These are phyloP conservation scores for Notamacropus eugenii DNA, from an alignment of 2,797 vertebrate species.

Conservation along the genomic window DNA sequence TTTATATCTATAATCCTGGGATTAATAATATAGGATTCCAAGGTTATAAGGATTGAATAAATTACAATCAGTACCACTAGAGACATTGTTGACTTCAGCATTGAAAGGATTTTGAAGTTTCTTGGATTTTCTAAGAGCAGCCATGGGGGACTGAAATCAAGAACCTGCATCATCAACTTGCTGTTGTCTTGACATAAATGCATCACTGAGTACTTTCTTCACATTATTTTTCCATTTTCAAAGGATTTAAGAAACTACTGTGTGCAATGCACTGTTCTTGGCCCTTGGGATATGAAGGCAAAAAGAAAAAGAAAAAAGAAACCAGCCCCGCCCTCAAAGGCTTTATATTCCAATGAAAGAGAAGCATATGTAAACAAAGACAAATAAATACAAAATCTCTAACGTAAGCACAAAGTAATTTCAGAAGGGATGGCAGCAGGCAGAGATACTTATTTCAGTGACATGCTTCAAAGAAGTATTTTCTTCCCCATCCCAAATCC, in stretches of 20 bases:
- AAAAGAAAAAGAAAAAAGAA: background rate
- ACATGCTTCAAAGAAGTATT: background rate
- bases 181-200: background rate
- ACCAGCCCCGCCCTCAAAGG: background rate
- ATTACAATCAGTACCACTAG: too few species aligned
- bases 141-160: background rate
- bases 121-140: background rate
- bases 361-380: background rate
- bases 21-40: too few species aligned
- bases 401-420: background rate
- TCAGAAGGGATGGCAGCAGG: background rate
- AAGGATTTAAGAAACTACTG: too few species aligned
- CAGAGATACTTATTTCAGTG: background rate
- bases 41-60: too few species aligned
- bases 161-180: constrained; percentile 1
- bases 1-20: too few species aligned
- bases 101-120: background rate
- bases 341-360: background rate
- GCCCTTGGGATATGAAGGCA: too few species aligned
- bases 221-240: too few species aligned
- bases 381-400: background rate
- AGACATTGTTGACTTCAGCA: too few species aligned
- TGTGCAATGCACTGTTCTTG: too few species aligned
- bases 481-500: background rate
- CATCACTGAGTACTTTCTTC: background rate